These are phyloP conservation scores for Choreutis nemorana DNA, from an alignment of 2,888 invertebrate species.

Conservation along the genomic window DNA sequence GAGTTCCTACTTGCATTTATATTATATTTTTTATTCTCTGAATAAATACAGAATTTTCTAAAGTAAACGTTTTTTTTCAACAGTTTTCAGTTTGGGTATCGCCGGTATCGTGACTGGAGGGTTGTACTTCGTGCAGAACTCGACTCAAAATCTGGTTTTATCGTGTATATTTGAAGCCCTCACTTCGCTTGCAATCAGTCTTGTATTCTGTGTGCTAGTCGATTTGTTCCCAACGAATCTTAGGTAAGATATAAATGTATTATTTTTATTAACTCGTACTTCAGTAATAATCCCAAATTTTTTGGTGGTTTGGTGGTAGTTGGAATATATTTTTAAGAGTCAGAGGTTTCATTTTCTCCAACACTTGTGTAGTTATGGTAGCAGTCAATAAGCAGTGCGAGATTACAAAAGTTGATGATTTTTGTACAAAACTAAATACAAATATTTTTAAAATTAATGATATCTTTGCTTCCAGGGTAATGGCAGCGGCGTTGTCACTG, in stretches of 20 bases:
- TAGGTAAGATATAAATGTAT: slow-evolving; percentile 56
- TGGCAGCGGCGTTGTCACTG: slow-evolving; percentile 81
- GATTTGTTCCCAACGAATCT: slow-evolving; percentile 85
- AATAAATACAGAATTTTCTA: neutral
- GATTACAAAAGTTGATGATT: too few species aligned
- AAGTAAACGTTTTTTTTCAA: slow-evolving; percentile 2
- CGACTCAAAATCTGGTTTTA: slow-evolving; percentile 74
- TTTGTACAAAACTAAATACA: neutral
- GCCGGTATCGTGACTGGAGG: slow-evolving; percentile 78
- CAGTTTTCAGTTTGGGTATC: slow-evolving; percentile 78
- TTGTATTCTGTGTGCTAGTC: slow-evolving; percentile 82
- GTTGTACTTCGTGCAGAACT: slow-evolving; percentile 76
- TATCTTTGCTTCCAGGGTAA: slow-evolving; percentile 64
- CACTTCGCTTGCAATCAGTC: slow-evolving; percentile 80
- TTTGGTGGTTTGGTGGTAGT: too few species aligned
- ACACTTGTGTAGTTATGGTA: too few species aligned
- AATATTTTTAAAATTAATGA: slow-evolving; percentile 1
- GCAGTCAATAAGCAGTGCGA: too few species aligned
- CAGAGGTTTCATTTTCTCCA: too few species aligned
- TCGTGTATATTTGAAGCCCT: slow-evolving; percentile 83
- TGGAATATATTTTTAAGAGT: too few species aligned
- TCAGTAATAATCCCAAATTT: neutral
- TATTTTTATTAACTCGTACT: neutral
- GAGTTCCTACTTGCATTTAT: slow-evolving; percentile 3
- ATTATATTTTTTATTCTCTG: slow-evolving; percentile 1